Evolutionary conservation across 2,113 vertebrate genomes (phyloP).

Genomic region (Lepidothrix coronata): DNA sequence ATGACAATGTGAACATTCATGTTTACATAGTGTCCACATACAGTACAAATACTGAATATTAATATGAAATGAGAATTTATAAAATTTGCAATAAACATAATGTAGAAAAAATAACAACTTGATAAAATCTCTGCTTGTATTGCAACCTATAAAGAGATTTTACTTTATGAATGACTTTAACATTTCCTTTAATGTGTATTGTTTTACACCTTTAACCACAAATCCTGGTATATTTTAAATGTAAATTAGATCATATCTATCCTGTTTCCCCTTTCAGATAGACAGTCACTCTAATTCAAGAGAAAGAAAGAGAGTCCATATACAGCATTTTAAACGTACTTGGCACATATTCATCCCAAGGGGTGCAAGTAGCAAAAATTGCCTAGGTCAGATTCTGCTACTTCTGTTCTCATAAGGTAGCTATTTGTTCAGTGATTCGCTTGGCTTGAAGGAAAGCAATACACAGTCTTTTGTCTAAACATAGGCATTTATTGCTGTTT

Average conservation of each 20-base stretch:
- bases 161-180: conserved; percentile 49
- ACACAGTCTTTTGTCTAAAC: neutral
- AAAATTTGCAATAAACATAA: conserved; percentile 57
- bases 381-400: neutral
- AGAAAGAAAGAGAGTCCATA: neutral
- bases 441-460: neutral
- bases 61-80: conserved; percentile 74
- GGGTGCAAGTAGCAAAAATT: neutral
- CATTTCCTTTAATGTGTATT: conserved; percentile 55
- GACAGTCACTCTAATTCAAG: conserved; percentile 10
- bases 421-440: neutral
- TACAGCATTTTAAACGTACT: neutral
- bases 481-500: neutral
- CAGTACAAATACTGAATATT: conserved; percentile 79
- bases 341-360: neutral
- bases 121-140: conserved; percentile 37
- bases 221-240: conserved; percentile 49
- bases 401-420: neutral
- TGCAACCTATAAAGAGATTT: conserved; percentile 49
- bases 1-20: conserved; percentile 81
- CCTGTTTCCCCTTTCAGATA: conserved; percentile 9
- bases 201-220: conserved; percentile 53
- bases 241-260: conserved; percentile 30
- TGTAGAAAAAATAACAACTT: conserved; percentile 50
- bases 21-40: conserved; percentile 73